A percentile compares a stretch with the other conserved stretches of the same genome.
phyloP scores from a whole-genome alignment of 2,888 invertebrate genomes.

The Eudiplozoon nipponicum region DNA sequence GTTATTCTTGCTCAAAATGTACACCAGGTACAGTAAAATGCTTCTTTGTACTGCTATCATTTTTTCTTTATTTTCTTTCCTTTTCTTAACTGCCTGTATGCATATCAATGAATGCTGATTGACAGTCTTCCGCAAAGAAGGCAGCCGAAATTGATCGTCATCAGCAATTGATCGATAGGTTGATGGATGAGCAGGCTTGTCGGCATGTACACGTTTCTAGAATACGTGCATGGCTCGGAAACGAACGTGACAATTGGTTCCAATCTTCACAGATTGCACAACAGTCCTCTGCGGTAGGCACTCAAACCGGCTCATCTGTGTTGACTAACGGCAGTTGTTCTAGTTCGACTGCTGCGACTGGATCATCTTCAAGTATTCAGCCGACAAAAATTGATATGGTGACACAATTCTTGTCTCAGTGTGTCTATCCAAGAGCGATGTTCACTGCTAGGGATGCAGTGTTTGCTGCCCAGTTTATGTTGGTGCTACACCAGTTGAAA shows the following conservation, averaged over 20 bases:
- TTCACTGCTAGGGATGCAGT: constrained; percentile 79
- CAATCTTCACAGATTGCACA: constrained; percentile 15
- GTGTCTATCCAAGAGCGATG: constrained; percentile 75
- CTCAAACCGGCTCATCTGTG: no score
- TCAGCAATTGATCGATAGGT: constrained; percentile 51
- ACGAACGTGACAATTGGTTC: constrained; percentile 30
- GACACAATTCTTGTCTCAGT: constrained; percentile 68
- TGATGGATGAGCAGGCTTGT: constrained; percentile 62
- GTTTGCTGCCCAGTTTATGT: constrained; percentile 81
- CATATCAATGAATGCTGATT: neutral
- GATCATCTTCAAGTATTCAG: no score
- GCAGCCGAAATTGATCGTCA: constrained; percentile 77
- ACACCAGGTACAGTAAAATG: no score
- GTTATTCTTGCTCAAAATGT: no score
- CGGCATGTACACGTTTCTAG: constrained; percentile 72
- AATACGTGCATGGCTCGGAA: constrained; percentile 36
- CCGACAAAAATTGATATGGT: constrained; percentile 84
- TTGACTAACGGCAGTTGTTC: constrained; percentile 35
- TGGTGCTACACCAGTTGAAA: constrained; percentile 63
- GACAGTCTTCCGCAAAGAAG: constrained; percentile 32
- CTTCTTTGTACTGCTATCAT: no score
- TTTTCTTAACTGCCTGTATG: no score
- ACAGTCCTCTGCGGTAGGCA: no score
- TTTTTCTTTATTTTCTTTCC: no score
- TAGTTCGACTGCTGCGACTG: no score